A percentile compares a stretch with the other conserved stretches of the same genome.
Conservation (phyloP, 2,888 invertebrate genomes). For the Callimorpha dominula region DNA sequence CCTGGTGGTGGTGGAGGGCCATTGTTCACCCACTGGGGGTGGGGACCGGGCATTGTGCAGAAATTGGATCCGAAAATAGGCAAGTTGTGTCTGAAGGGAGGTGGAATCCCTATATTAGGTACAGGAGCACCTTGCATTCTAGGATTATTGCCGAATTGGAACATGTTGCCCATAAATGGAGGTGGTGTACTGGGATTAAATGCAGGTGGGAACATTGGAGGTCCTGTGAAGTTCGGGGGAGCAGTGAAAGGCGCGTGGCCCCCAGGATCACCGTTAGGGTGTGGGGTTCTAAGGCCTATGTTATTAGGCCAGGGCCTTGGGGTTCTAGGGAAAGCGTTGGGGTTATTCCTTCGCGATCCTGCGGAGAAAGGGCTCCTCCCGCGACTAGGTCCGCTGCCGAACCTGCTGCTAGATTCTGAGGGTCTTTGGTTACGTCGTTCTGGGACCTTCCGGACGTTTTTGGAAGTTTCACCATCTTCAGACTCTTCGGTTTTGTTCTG, state of each 20-base stretch:
- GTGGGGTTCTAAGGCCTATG: constrained; percentile 62
- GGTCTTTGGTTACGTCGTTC: constrained; percentile 77
- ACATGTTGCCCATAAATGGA: constrained; percentile 55
- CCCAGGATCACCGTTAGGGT: constrained; percentile 48
- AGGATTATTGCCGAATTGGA: constrained; percentile 67
- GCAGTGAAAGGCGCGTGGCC: constrained; percentile 51
- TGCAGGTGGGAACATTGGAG: constrained; percentile 64
- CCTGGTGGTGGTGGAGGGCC: constrained; percentile 79
- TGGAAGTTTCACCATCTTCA: constrained; percentile 70
- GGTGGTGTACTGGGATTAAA: constrained; percentile 55
- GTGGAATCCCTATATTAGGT: constrained; percentile 51
- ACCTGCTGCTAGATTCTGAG: constrained; percentile 77
- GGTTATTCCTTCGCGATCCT: constrained; percentile 63
- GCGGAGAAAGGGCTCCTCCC: constrained; percentile 72
- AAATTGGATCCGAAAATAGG: constrained; percentile 67
- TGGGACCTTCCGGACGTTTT: constrained; percentile 59
- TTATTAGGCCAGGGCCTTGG: constrained; percentile 61
- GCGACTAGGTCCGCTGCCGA: constrained; percentile 74
- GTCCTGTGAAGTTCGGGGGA: constrained; percentile 57
- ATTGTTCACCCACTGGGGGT: constrained; percentile 69
- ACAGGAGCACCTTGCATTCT: constrained; percentile 57
- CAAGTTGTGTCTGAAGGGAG: constrained; percentile 60
- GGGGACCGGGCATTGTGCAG: constrained; percentile 61
- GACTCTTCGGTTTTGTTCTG: constrained; percentile 58
- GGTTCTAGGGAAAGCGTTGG: constrained; percentile 60